phyloP scores from a whole-genome alignment of 2,113 vertebrate genomes.

The Labeo catla region DNA sequence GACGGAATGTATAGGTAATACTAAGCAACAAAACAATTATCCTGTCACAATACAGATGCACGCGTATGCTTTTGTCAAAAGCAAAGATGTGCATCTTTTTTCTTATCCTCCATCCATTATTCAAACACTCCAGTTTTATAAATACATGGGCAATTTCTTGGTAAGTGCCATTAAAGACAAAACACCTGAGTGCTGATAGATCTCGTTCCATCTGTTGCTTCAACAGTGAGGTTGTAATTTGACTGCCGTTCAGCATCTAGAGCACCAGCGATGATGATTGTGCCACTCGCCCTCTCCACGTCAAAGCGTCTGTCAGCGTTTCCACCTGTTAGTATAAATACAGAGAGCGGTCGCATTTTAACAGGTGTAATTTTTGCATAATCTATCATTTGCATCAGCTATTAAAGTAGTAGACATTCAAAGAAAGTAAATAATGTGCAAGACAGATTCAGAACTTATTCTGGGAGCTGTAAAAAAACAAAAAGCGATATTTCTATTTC shows the following conservation, averaged over 20 bases:
- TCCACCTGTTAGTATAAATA: conserved; percentile 78
- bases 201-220: conserved; percentile 84
- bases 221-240: conserved; percentile 84
- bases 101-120: conserved; percentile 23
- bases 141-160: conserved; percentile 15
- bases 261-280: conserved; percentile 81
- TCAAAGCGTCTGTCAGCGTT: conserved; percentile 84
- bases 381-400: not conserved
- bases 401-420: conserved; percentile 1
- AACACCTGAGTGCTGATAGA: conserved; percentile 81
- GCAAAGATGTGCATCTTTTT: conserved; percentile 22
- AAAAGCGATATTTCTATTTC: conserved; percentile 71
- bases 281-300: conserved; percentile 82
- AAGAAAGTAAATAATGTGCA: not conserved
- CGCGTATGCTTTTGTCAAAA: conserved; percentile 2
- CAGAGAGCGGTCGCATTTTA: conserved; percentile 57
- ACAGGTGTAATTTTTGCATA: conserved; percentile 4
- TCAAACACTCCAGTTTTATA: conserved; percentile 4
- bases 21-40: conserved; percentile 23
- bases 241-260: conserved; percentile 85
- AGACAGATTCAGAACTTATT: not conserved
- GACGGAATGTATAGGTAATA: not conserved
- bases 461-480: not conserved
- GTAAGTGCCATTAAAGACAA: conserved; percentile 2
- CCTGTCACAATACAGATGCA: conserved; percentile 28